These are phyloP conservation scores for Colletes collaris DNA, from an alignment of 2,888 invertebrate genomes.

Conservation along the genomic window DNA sequence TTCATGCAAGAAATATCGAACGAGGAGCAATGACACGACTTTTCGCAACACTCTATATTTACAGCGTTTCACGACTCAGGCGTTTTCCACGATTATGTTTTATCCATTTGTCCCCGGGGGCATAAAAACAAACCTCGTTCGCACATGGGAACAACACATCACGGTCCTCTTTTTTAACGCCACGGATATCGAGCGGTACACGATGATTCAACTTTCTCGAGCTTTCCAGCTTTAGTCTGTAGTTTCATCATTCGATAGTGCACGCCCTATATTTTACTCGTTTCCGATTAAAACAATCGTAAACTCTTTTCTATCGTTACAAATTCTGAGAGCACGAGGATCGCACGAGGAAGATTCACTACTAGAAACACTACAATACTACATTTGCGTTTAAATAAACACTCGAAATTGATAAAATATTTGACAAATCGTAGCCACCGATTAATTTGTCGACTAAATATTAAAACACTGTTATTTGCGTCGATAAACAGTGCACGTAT, in stretches of 20 bases:
- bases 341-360: no score
- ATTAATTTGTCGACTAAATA: background rate
- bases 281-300: slow-evolving; percentile 19
- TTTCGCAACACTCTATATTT: slow-evolving; percentile 45
- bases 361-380: background rate
- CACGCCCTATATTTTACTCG: slow-evolving; percentile 35
- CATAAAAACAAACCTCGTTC: slow-evolving; percentile 9
- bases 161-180: slow-evolving; percentile 47
- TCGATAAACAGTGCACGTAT: background rate
- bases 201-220: slow-evolving; percentile 64
- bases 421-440: background rate
- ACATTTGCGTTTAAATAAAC: background rate
- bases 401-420: background rate
- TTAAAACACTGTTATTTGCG: background rate
- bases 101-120: background rate
- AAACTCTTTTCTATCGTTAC: background rate
- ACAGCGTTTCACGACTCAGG: background rate
- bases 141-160: slow-evolving; percentile 20
- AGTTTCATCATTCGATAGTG: slow-evolving; percentile 59
- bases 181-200: slow-evolving; percentile 65
- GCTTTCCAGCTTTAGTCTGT: slow-evolving; percentile 64
- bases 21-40: slow-evolving; percentile 73
- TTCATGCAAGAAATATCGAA: slow-evolving; percentile 76
- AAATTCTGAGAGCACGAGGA: background rate
- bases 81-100: background rate